A percentile compares a stretch with the other conserved stretches of the same genome.
Evolutionary conservation across 2,888 invertebrate genomes (phyloP).

Genomic region (Epirrhoe alternata): DNA sequence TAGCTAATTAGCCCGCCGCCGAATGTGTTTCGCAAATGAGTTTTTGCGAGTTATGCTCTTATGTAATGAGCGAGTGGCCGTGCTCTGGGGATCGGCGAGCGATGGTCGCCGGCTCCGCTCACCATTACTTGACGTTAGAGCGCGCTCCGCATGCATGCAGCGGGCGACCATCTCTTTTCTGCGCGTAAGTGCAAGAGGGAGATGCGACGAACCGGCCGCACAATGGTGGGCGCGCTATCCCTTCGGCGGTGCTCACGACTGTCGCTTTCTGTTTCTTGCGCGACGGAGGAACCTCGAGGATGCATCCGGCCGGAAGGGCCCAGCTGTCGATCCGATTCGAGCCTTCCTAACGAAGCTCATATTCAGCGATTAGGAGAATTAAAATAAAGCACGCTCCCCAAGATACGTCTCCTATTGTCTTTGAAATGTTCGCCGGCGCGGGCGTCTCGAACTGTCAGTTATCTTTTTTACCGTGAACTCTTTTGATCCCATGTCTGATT

Average conservation of each 20-base stretch:
- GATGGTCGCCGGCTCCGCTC: constrained; percentile 45
- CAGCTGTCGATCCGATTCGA: constrained; percentile 27
- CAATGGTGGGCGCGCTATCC: constrained; percentile 38
- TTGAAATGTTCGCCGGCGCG: constrained; percentile 26
- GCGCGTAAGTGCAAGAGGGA: constrained; percentile 39
- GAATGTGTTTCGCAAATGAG: constrained; percentile 54
- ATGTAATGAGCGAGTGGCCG: constrained; percentile 41
- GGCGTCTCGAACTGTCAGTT: constrained; percentile 42
- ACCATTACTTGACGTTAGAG: constrained; percentile 41
- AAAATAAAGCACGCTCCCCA: constrained; percentile 35
- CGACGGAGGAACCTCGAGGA: constrained; percentile 33
- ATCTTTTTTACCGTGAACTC: constrained; percentile 45
- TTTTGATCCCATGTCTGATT: constrained; percentile 48
- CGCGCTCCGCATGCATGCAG: constrained; percentile 36
- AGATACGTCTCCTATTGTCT: constrained; percentile 40
- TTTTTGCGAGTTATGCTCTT: constrained; percentile 54
- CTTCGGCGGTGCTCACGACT: constrained; percentile 32
- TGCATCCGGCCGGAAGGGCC: constrained; percentile 33
- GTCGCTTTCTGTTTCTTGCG: constrained; percentile 36
- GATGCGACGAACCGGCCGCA: constrained; percentile 35
- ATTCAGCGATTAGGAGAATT: constrained; percentile 30
- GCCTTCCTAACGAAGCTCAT: constrained; percentile 17
- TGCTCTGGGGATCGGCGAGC: constrained; percentile 42
- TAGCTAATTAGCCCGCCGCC: constrained; percentile 54
- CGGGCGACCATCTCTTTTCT: constrained; percentile 35